These are phyloP conservation scores for Ips typographus DNA, from an alignment of 1,140 invertebrate genomes.

Conservation along the genomic window DNA sequence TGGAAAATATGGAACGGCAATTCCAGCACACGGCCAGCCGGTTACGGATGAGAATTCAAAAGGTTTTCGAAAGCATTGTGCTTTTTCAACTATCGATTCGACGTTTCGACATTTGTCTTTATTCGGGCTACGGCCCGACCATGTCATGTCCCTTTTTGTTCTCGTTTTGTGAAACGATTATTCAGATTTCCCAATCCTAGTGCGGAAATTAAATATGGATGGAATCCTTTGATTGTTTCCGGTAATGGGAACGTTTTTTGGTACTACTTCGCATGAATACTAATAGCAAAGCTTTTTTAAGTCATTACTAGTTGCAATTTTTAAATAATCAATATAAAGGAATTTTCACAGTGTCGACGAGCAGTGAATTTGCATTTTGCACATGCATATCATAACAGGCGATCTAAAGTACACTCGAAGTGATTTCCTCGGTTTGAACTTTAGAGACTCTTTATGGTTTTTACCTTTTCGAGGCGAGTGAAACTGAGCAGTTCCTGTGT, in stretches of 20 bases:
- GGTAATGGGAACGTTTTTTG: no score
- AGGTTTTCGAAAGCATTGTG: constrained; percentile 3
- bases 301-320: no score
- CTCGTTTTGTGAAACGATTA: constrained; percentile 6
- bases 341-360: constrained; percentile 20
- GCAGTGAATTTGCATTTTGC: constrained; percentile 31
- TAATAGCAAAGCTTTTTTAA: no score
- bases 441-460: constrained; percentile 21
- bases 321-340: no score
- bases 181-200: background rate
- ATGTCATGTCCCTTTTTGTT: background rate
- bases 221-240: background rate
- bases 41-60: background rate
- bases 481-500: constrained; percentile 4
- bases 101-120: constrained; percentile 7
- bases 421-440: constrained; percentile 21
- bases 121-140: background rate
- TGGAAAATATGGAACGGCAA: background rate
- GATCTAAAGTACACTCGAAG: constrained; percentile 27
- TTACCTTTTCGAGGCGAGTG: background rate
- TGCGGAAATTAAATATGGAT: constrained; percentile 8
- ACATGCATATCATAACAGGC: constrained; percentile 31
- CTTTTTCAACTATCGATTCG: constrained; percentile 9
- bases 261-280: no score
- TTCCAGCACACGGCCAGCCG: background rate